These are phyloP conservation scores for Desoria tigrina DNA, from an alignment of 2,888 invertebrate genomes.

Conservation along the genomic window DNA sequence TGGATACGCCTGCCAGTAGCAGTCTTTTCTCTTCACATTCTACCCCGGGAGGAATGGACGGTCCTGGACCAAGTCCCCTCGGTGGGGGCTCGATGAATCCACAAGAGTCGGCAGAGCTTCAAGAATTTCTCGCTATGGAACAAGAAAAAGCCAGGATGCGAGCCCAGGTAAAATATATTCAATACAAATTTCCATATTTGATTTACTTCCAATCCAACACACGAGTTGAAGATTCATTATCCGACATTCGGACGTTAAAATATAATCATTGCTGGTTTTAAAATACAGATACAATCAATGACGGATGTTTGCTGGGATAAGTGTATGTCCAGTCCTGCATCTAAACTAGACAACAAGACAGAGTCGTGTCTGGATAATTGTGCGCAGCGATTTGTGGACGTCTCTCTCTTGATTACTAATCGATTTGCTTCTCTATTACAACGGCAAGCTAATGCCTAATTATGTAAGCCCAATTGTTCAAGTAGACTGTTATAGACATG, in stretches of 20 bases:
- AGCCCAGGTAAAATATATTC: constrained; percentile 28
- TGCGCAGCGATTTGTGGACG: constrained; percentile 91
- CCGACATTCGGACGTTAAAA: too few species aligned
- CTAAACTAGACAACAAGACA: constrained; percentile 81
- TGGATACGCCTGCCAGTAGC: constrained; percentile 11
- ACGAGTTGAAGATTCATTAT: too few species aligned
- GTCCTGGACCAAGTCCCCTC: constrained; percentile 1
- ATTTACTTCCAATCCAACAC: too few species aligned
- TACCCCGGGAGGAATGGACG: constrained; percentile 8
- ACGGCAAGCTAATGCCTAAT: constrained; percentile 61
- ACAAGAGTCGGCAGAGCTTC: constrained; percentile 30
- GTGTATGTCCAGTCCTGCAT: constrained; percentile 86
- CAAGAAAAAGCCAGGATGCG: constrained; percentile 42
- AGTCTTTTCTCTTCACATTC: constrained; percentile 14
- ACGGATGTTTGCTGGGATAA: constrained; percentile 96
- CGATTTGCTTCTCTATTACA: constrained; percentile 84
- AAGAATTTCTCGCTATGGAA: constrained; percentile 40
- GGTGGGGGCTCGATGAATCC: constrained; percentile 17
- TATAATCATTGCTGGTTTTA: not conserved
- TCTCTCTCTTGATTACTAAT: constrained; percentile 81
- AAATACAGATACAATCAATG: constrained; percentile 90
- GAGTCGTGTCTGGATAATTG: constrained; percentile 90
- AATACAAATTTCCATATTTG: too few species aligned
- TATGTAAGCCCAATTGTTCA: too few species aligned
- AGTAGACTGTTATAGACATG: too few species aligned